Evolutionary conservation across 2,797 vertebrate genomes (phyloP).

Genomic region (Lacerta bilineata): DNA sequence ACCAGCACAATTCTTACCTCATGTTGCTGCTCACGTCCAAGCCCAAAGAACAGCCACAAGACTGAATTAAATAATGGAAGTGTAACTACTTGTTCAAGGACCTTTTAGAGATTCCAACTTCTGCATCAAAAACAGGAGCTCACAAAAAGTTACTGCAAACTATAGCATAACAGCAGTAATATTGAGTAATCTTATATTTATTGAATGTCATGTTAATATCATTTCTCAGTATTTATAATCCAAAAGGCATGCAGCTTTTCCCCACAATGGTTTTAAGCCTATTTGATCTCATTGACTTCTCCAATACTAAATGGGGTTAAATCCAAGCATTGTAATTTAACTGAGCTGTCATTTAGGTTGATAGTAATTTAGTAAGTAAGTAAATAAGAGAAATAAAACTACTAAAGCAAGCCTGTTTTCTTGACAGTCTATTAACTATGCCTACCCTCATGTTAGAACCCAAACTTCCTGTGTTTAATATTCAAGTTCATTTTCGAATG

Average conservation of each 20-base stretch:
- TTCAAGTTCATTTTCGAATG: conserved; percentile 85
- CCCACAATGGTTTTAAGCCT: neutral
- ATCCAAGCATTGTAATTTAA: conserved; percentile 28
- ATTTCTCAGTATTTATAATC: neutral
- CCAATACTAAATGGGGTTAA: conserved; percentile 6
- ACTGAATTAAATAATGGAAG: neutral
- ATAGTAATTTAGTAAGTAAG: neutral
- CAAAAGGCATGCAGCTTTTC: neutral
- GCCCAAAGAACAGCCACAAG: too few relatives aligned
- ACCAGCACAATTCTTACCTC: too few relatives aligned
- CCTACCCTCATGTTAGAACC: conserved; percentile 75
- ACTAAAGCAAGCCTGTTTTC: conserved; percentile 73
- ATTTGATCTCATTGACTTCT: conserved; percentile 28
- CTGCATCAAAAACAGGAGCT: neutral
- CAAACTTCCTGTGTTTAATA: conserved; percentile 81
- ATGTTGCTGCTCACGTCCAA: too few relatives aligned
- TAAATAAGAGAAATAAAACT: conserved; percentile 44
- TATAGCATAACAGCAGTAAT: neutral
- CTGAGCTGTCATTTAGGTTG: conserved; percentile 9
- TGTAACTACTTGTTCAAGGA: neutral
- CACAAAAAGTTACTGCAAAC: neutral
- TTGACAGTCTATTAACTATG: conserved; percentile 57
- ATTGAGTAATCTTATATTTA: neutral
- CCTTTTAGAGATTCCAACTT: neutral
- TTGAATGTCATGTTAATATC: neutral